These are phyloP conservation scores for Aphodius sticticus DNA, from an alignment of 2,888 invertebrate species.

Conservation along the genomic window DNA sequence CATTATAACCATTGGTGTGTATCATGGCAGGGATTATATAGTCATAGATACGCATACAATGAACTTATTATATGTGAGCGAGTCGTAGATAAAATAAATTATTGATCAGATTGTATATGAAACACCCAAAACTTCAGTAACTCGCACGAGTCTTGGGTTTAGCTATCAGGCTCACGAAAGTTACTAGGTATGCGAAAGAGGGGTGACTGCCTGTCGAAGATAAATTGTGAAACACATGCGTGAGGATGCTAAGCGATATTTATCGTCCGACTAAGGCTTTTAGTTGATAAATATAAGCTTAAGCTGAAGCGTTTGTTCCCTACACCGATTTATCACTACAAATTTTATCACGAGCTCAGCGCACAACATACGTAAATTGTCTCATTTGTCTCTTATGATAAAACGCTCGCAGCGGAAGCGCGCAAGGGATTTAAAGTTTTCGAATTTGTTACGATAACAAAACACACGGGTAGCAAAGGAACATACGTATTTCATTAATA, in stretches of 20 bases:
- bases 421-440: neutral
- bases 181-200: neutral
- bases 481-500: neutral
- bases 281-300: conserved; percentile 4
- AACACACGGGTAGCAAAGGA: neutral
- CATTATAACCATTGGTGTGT: too few relatives aligned
- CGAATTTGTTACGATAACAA: neutral
- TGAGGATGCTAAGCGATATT: neutral
- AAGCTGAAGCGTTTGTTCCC: neutral
- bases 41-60: too few relatives aligned
- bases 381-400: neutral
- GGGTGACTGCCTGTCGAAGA: neutral
- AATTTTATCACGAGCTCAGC: neutral
- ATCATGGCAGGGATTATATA: too few relatives aligned
- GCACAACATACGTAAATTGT: neutral
- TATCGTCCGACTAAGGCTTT: neutral
- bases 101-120: neutral
- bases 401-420: neutral
- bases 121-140: neutral
- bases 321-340: neutral
- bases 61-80: too few relatives aligned
- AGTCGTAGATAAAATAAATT: too few relatives aligned
- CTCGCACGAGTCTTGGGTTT: neutral
- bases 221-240: neutral
- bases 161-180: neutral